Evolutionary conservation across 1,140 invertebrate species (phyloP).

Genomic region (Pogonus chalceus): DNA sequence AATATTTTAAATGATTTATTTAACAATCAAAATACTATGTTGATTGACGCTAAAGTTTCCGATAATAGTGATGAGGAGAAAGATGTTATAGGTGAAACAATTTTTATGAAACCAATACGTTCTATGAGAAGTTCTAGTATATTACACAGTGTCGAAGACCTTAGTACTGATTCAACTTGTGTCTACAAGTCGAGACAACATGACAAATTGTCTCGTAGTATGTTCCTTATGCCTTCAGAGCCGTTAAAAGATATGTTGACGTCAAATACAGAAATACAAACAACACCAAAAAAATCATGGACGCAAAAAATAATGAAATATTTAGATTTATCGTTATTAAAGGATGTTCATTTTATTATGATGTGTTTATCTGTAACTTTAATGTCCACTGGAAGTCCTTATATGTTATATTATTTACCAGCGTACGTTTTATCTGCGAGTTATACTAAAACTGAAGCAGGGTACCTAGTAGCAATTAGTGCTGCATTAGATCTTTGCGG

Average conservation of each 20-base stretch:
- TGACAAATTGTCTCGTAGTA: constrained; percentile 33
- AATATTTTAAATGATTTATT: constrained; percentile 48
- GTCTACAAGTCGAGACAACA: constrained; percentile 52
- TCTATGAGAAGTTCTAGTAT: constrained; percentile 57
- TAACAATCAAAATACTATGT: constrained; percentile 35
- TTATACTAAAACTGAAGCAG: constrained; percentile 56
- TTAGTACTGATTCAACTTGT: constrained; percentile 62
- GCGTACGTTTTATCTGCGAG: constrained; percentile 58
- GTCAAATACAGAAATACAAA: constrained; percentile 27
- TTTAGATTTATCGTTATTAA: constrained; percentile 53
- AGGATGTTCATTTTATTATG: constrained; percentile 57
- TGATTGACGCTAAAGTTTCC: constrained; percentile 21
- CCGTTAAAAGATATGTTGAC: constrained; percentile 28
- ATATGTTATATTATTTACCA: constrained; percentile 63
- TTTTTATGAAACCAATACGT: constrained; percentile 43
- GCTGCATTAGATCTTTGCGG: constrained; percentile 59
- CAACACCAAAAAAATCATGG: constrained; percentile 21
- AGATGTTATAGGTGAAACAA: constrained; percentile 44
- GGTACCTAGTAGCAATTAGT: constrained; percentile 60
- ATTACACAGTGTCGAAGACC: constrained; percentile 60
- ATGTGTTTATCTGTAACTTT: constrained; percentile 60
- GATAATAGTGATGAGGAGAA: constrained; percentile 49
- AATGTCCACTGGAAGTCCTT: constrained; percentile 66
- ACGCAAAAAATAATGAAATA: constrained; percentile 41
- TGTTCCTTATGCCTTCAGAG: constrained; percentile 10